Percentiles rank a stretch among this genome's conserved stretches.
Evolutionary conservation across 2,113 vertebrate genomes (phyloP).

Genomic region (Centropus bengalensis): DNA sequence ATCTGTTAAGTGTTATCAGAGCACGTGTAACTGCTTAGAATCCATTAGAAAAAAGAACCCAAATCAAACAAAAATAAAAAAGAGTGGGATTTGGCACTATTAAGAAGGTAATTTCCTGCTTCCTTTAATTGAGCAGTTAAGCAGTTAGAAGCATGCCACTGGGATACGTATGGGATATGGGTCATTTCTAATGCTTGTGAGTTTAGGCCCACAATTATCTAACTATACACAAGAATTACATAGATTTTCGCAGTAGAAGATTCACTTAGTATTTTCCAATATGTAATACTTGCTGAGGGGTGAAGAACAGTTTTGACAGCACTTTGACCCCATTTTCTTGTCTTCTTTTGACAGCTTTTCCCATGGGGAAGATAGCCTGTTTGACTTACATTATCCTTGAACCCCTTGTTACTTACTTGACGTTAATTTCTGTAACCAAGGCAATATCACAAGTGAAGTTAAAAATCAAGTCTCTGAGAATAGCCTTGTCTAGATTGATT

Average conservation of each 20-base stretch:
- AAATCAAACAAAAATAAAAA: background rate
- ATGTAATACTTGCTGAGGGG: background rate
- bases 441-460: slow-evolving; percentile 25
- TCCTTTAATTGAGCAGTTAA: background rate
- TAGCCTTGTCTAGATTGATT: slow-evolving; percentile 12
- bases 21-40: background rate
- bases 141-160: background rate
- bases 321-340: background rate
- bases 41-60: background rate
- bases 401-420: slow-evolving; percentile 28
- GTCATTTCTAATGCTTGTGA: background rate
- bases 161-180: background rate
- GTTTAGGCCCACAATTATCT: background rate
- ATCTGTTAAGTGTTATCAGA: background rate
- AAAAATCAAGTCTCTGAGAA: slow-evolving; percentile 35
- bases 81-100: background rate
- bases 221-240: background rate
- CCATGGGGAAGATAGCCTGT: background rate
- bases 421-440: slow-evolving; percentile 47
- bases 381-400: slow-evolving; percentile 53
- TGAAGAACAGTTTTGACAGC: background rate
- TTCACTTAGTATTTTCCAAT: background rate
- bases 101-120: background rate
- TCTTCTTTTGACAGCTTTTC: background rate
- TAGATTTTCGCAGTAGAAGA: background rate